Conservation (phyloP, 2,888 invertebrate genomes). For the Trissolcus japonicus region DNA sequence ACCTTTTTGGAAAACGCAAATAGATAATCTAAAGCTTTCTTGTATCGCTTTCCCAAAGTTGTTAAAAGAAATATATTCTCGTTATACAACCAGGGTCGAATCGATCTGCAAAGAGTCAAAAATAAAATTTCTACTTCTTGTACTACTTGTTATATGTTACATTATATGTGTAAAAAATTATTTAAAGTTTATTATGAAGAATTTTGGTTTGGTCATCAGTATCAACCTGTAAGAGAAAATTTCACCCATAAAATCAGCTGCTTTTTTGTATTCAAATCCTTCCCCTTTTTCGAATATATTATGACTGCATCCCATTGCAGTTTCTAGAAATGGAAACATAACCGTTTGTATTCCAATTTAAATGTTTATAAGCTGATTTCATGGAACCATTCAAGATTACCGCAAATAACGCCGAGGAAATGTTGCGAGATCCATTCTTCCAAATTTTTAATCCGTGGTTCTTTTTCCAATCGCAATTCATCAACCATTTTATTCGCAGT, state of each 20-base stretch:
- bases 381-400: background rate
- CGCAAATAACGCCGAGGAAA: slow-evolving; percentile 24
- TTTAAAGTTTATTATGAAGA: too few relatives aligned
- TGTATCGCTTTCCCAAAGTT: slow-evolving; percentile 43
- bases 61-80: slow-evolving; percentile 67
- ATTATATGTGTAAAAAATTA: too few relatives aligned
- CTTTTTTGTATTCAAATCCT: slow-evolving; percentile 14
- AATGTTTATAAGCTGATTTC: too few relatives aligned
- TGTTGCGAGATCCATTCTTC: slow-evolving; percentile 27
- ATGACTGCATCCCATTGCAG: slow-evolving; percentile 26
- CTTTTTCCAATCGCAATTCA: slow-evolving; percentile 20
- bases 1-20: slow-evolving; percentile 27
- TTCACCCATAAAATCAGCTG: slow-evolving; percentile 18
- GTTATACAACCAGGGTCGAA: slow-evolving; percentile 23
- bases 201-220: too few relatives aligned
- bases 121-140: slow-evolving; percentile 9
- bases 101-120: slow-evolving; percentile 9
- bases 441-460: slow-evolving; percentile 4
- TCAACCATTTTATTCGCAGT: slow-evolving; percentile 18
- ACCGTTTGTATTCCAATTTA: background rate
- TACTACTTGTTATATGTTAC: too few relatives aligned
- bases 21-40: slow-evolving; percentile 10
- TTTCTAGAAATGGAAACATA: slow-evolving; percentile 12
- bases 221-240: slow-evolving; percentile 5
- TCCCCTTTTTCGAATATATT: slow-evolving; percentile 20